Percentiles rank a stretch among this genome's conserved stretches.
phyloP scores from a whole-genome alignment of 2,797 vertebrate genomes.

The Anguilla marmorata region DNA sequence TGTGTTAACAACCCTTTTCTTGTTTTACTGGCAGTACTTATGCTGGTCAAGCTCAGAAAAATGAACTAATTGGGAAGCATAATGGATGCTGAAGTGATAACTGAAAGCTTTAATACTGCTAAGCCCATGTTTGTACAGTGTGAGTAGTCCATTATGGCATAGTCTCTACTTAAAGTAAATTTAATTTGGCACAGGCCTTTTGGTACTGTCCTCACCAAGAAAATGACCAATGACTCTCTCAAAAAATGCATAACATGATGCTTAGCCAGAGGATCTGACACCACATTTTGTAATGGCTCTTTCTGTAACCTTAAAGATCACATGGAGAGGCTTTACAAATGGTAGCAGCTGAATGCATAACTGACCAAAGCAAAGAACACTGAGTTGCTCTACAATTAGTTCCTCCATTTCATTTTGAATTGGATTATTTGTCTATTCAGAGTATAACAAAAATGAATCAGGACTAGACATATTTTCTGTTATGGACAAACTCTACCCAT shows the following conservation, averaged over 20 bases:
- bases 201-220: neutral
- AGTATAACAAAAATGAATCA: neutral
- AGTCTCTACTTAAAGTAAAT: neutral
- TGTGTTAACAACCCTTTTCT: neutral
- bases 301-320: too few species aligned
- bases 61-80: neutral
- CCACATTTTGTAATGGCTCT: too few species aligned
- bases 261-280: neutral
- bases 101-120: slow-evolving; percentile 28
- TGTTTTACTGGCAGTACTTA: neutral
- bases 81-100: neutral
- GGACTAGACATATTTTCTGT: neutral
- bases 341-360: neutral
- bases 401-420: neutral
- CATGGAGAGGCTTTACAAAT: too few species aligned
- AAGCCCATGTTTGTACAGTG: slow-evolving; percentile 29
- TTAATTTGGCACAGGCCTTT: slow-evolving; percentile 20
- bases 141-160: neutral
- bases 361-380: neutral
- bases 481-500: too few species aligned
- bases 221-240: neutral
- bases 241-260: neutral
- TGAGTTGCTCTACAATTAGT: neutral
- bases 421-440: neutral
- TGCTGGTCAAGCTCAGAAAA: neutral